Evolutionary conservation across 2,113 vertebrate genomes (phyloP).

Genomic region (Sphyrna mokarran): DNA sequence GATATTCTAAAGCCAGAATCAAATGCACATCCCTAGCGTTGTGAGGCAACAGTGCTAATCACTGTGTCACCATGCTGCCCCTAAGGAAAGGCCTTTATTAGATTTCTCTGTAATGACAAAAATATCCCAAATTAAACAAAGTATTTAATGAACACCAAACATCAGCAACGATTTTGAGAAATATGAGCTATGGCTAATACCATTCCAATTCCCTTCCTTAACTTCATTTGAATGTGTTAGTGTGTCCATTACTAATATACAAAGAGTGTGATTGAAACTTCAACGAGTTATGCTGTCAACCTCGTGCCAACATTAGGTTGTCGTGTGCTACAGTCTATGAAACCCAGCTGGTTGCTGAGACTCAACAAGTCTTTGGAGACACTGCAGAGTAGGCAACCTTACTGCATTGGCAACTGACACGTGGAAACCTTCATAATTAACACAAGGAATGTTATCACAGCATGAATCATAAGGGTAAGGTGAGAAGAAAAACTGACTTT

Average conservation of each 20-base stretch:
- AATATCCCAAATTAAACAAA: neutral
- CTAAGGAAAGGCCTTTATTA: no score
- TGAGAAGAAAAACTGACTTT: neutral
- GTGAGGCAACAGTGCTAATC: no score
- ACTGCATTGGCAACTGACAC: neutral
- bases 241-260: neutral
- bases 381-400: neutral
- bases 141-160: neutral
- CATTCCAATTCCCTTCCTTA: neutral
- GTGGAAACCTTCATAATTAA: neutral
- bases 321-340: neutral
- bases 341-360: neutral
- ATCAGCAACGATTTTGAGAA: neutral
- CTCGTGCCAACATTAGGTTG: neutral
- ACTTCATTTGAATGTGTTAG: neutral
- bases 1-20: no score
- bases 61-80: no score
- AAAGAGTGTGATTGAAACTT: neutral
- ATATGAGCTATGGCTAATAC: neutral
- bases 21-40: no score
- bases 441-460: neutral
- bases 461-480: neutral
- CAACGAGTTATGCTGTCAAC: neutral
- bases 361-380: neutral
- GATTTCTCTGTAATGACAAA: neutral